Percentiles rank a stretch among this genome's conserved stretches.
phyloP scores from a whole-genome alignment of 2,113 vertebrate species.

The Xenus cinereus region DNA sequence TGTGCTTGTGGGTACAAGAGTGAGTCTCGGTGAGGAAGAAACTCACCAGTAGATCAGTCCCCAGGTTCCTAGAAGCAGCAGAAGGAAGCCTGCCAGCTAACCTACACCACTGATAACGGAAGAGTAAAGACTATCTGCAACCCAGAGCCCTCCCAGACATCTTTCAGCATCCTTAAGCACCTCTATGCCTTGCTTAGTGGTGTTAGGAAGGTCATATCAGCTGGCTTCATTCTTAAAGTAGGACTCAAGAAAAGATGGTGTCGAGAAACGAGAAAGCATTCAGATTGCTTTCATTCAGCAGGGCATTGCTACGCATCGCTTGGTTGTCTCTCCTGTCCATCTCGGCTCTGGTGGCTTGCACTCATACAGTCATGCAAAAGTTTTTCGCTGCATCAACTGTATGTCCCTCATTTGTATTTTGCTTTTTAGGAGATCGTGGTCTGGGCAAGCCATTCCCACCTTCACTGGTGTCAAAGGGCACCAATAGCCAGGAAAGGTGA shows the following conservation, averaged over 20 bases:
- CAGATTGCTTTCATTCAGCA: not conserved
- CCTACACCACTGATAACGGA: not conserved
- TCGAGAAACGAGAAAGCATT: not conserved
- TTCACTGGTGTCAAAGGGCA: not conserved
- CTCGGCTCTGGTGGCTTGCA: not conserved
- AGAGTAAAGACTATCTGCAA: not conserved
- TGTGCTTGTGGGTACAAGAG: not conserved
- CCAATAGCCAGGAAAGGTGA: not conserved
- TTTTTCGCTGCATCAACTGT: not conserved
- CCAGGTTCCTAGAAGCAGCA: not conserved
- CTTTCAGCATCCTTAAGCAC: not conserved
- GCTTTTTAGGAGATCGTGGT: not conserved
- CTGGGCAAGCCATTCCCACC: not conserved
- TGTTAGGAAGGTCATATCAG: not conserved
- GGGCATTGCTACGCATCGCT: not conserved
- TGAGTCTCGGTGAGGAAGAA: not conserved
- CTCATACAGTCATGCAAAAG: fast-evolving
- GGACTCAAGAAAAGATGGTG: not conserved
- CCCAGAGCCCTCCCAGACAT: not conserved
- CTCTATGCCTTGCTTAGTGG: not conserved
- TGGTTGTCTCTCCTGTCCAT: not conserved
- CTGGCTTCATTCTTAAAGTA: not conserved
- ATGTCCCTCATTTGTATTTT: not conserved
- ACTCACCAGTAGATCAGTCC: not conserved
- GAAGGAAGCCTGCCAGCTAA: not conserved